A percentile compares a stretch with the other conserved stretches of the same genome.
Evolutionary conservation across 2,797 vertebrate species (phyloP).

Genomic region (Sphaeramia orbicularis): DNA sequence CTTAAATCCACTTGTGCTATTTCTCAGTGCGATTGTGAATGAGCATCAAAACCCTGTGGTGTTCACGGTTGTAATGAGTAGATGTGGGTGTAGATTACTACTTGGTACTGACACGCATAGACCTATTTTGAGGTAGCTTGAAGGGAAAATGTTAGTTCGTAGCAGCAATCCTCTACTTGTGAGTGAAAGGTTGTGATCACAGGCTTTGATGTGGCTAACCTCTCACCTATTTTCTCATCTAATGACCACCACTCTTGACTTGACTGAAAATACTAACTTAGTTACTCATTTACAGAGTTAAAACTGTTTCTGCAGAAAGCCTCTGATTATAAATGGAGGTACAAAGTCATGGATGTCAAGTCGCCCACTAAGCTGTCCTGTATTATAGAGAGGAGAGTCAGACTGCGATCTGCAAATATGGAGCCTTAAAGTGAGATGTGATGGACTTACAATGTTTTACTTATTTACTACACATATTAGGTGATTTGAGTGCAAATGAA

Average conservation of each 20-base stretch:
- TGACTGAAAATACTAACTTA: not conserved
- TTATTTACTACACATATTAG: too few relatives aligned
- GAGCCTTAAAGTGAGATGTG: not conserved
- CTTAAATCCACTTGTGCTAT: not conserved
- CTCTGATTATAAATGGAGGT: conserved; percentile 33
- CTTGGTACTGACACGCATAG: conserved; percentile 21
- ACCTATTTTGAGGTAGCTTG: conserved; percentile 48
- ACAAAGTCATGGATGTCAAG: not conserved
- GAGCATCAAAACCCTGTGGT: not conserved
- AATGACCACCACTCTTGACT: conserved; percentile 9
- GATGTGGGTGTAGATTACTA: conserved; percentile 33
- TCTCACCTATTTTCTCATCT: conserved; percentile 39
- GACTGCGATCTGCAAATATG: not conserved
- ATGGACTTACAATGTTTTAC: not conserved
- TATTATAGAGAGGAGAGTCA: not conserved
- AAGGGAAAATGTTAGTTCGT: conserved; percentile 28
- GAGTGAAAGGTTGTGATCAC: conserved; percentile 18
- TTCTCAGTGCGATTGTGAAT: conserved; percentile 7
- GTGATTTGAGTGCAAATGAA: too few relatives aligned
- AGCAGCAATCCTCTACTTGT: conserved; percentile 41
- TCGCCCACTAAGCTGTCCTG: not conserved
- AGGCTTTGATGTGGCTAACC: conserved; percentile 53
- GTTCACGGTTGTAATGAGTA: conserved; percentile 39
- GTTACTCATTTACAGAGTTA: conserved; percentile 16
- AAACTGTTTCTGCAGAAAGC: not conserved